A percentile compares a stretch with the other conserved stretches of the same genome.
Conservation (phyloP, 2,888 invertebrate species). For the Ditula angustiorana region DNA sequence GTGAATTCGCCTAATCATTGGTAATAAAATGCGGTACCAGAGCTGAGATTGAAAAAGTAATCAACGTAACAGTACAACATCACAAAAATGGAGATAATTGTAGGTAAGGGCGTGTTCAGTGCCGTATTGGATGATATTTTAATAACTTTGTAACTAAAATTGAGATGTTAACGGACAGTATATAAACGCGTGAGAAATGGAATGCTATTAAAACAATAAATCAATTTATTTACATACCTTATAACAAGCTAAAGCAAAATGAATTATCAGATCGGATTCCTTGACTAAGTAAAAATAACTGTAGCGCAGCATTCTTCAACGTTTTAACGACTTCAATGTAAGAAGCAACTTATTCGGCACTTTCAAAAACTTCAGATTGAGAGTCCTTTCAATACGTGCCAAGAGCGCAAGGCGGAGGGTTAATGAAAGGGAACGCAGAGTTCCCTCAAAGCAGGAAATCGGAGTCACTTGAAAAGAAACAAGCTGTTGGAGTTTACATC, state of each 20-base stretch:
- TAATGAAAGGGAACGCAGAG: conserved; percentile 50
- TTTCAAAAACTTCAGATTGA: conserved; percentile 4
- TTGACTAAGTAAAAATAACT: not conserved
- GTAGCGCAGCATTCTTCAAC: not conserved
- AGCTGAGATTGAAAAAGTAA: conserved; percentile 39
- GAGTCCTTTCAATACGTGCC: conserved; percentile 44
- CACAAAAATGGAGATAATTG: conserved; percentile 38
- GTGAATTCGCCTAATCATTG: conserved; percentile 41
- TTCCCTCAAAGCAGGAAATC: conserved; percentile 47
- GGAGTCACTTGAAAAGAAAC: conserved; percentile 1
- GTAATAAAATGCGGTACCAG: conserved; percentile 38
- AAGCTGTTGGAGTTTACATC: conserved; percentile 10
- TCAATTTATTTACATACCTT: conserved; percentile 2
- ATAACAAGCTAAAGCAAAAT: too few relatives aligned
- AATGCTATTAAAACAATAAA: not conserved
- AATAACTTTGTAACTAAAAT: conserved; percentile 19
- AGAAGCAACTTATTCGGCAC: not conserved
- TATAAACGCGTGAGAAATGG: conserved; percentile 5
- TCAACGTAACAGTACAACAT: conserved; percentile 42
- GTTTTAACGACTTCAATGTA: not conserved
- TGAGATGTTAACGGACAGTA: conserved; percentile 8
- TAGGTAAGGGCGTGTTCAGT: conserved; percentile 38
- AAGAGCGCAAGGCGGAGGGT: conserved; percentile 31
- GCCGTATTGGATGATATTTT: conserved; percentile 30
- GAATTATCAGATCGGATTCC: too few relatives aligned